Percentiles rank a stretch among this genome's conserved stretches.
These are phyloP conservation scores for Hyperoplus immaculatus DNA, from an alignment of 2,797 vertebrate genomes.

Conservation along the genomic window DNA sequence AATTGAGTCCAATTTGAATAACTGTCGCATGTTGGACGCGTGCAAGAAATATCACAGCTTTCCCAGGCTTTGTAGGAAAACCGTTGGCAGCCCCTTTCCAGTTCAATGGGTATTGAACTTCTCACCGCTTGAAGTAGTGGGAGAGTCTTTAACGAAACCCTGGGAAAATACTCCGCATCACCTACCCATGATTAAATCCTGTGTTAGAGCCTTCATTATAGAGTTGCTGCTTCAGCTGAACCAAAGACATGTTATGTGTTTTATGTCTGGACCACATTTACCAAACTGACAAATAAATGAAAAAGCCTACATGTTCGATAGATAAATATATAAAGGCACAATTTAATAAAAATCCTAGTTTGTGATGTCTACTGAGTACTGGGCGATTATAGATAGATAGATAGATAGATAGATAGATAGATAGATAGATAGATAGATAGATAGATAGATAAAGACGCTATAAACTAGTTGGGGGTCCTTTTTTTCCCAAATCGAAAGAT, in stretches of 20 bases:
- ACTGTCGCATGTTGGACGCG: slow-evolving; percentile 87
- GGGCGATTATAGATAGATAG: too few relatives aligned
- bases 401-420: too few relatives aligned
- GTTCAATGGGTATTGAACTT: slow-evolving; percentile 62
- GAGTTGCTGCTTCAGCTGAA: slow-evolving; percentile 40
- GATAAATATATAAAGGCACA: not conserved
- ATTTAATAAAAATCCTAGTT: too few relatives aligned
- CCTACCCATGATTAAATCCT: slow-evolving; percentile 54
- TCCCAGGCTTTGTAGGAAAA: slow-evolving; percentile 73
- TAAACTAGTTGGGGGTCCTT: not conserved
- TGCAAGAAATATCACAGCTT: slow-evolving; percentile 80
- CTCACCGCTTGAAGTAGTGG: slow-evolving; percentile 37
- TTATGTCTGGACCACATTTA: not conserved
- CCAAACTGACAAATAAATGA: not conserved
- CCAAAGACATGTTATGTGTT: not conserved
- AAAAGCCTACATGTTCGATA: not conserved
- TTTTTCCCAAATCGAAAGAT: not conserved
- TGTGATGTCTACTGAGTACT: too few relatives aligned
- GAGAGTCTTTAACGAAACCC: slow-evolving; percentile 49
- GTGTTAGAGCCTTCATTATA: slow-evolving; percentile 10
- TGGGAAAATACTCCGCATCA: slow-evolving; percentile 58
- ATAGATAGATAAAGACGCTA: too few relatives aligned
- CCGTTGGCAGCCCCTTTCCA: slow-evolving; percentile 72
- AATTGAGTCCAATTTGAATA: slow-evolving; percentile 86
- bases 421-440: too few relatives aligned